A percentile compares a stretch with the other conserved stretches of the same genome.
Conservation (phyloP, 2,113 vertebrate genomes). For the Cyprichromis sp. region DNA sequence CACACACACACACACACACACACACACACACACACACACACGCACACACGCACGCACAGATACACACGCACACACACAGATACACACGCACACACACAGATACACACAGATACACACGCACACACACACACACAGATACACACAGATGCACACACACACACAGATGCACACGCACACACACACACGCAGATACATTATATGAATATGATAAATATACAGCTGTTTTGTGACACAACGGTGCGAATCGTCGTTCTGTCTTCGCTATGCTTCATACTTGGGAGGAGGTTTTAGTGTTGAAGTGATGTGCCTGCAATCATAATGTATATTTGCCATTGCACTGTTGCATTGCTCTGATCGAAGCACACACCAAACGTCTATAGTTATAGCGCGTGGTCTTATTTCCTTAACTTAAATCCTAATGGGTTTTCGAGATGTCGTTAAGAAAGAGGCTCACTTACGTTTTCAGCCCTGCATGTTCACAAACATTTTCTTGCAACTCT, state of each 20-base stretch:
- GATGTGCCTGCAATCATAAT: not conserved
- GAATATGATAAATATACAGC: too few relatives aligned
- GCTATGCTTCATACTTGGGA: not conserved
- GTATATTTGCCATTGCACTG: not conserved
- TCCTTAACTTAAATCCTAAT: not conserved
- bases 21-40: too few relatives aligned
- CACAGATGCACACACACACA: too few relatives aligned
- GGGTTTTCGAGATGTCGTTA: not conserved
- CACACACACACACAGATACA: too few relatives aligned
- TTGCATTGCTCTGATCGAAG: not conserved
- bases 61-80: too few relatives aligned
- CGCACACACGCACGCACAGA: fast-evolving
- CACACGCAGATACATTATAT: too few relatives aligned
- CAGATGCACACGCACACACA: too few relatives aligned
- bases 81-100: fast-evolving
- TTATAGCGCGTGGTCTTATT: not conserved
- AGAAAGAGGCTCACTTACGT: not conserved
- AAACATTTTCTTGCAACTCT: not conserved
- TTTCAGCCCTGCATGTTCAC: not conserved
- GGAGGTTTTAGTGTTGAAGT: not conserved
- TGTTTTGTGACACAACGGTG: not conserved
- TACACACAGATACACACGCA: fast-evolving
- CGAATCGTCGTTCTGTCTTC: not conserved
- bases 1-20: too few relatives aligned
- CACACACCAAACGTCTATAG: not conserved